Evolutionary conservation across 2,113 vertebrate genomes (phyloP), one percentile per base, ranked within the genome.

Genomic region (Centrocercus urophasianus): DNA sequence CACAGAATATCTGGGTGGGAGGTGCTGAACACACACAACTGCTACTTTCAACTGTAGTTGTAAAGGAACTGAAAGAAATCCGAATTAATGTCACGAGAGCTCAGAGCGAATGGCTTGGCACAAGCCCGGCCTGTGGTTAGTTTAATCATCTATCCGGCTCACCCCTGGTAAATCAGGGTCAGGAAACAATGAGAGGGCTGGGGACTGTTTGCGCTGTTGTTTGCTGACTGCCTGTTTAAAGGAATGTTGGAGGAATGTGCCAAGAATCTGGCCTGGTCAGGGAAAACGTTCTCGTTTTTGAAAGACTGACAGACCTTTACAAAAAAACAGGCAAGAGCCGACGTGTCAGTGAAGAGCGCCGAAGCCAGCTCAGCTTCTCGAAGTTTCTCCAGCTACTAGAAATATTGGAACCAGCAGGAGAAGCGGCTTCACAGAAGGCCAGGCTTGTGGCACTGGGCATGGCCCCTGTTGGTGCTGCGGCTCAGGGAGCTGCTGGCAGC

Each of bases 181-280:
- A 93, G 95, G 91, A 93, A 93, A 96, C 86, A 96, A 94, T 79
- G 89, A 94, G 56, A 77, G 89, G 86, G 70, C 82, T 86, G 89
- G 84, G 63, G 21, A 90, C 89, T 85, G 78, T 94, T 96, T 92
- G 84, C 5, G 24, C 83, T n/a, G 70, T 84, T 95, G 94, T 96
- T 94, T 95, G 94, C 94, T 96, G 92, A 93, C 93, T 79, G 84
- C 71, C 93, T 92, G 60, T 89, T 92, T 73, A 69, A 76, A 96
- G 92, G 93, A 96, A 95, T 89, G 87, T 79, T 85, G 78, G 45
- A 96, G 87, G 84, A 93, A 95, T 63, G 83, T 92, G 95, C 96
- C 93, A 95, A 95, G 91, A 96, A 93, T 91, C 75, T 60, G 88
- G 38, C 65, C 89, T 88, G 74, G 75, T 95, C 87, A 77, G 85